phyloP scores from a whole-genome alignment of 2,113 vertebrate species.

The Mellivora capensis region DNA sequence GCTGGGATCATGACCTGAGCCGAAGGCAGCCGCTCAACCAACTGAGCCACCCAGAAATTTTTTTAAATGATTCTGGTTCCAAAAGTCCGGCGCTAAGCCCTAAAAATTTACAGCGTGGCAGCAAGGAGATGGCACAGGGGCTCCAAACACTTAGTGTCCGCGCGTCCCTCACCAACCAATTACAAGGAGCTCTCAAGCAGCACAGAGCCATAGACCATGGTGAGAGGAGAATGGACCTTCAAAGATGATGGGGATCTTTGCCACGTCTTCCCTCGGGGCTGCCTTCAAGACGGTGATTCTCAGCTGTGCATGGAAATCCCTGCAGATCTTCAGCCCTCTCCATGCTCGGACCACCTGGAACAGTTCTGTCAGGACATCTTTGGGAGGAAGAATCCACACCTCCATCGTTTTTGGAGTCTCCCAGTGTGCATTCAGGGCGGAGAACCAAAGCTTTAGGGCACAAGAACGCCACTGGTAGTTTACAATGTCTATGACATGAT shows the following conservation, averaged over 20 bases:
- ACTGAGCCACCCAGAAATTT: background rate
- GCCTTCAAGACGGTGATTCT: background rate
- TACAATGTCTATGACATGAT: accelerated
- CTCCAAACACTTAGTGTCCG: too few species aligned
- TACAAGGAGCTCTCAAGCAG: background rate
- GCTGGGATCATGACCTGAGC: too few species aligned
- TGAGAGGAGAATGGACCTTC: background rate
- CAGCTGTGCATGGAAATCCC: background rate
- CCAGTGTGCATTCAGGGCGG: background rate
- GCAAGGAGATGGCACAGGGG: background rate
- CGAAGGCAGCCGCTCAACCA: too few species aligned
- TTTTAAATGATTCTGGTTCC: background rate
- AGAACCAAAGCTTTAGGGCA: background rate
- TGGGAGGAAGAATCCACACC: too few species aligned
- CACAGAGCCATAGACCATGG: background rate
- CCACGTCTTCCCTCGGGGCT: background rate
- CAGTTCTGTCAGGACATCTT: background rate
- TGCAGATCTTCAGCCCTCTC: background rate
- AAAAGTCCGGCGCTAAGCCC: background rate
- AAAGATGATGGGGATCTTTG: background rate
- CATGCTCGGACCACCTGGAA: background rate
- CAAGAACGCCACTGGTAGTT: accelerated
- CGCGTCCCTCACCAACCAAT: background rate
- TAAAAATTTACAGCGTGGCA: background rate
- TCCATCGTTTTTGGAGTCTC: too few species aligned